These are phyloP conservation scores for Hafferia zeledoni DNA, from an alignment of 2,797 vertebrate species.

Conservation along the genomic window DNA sequence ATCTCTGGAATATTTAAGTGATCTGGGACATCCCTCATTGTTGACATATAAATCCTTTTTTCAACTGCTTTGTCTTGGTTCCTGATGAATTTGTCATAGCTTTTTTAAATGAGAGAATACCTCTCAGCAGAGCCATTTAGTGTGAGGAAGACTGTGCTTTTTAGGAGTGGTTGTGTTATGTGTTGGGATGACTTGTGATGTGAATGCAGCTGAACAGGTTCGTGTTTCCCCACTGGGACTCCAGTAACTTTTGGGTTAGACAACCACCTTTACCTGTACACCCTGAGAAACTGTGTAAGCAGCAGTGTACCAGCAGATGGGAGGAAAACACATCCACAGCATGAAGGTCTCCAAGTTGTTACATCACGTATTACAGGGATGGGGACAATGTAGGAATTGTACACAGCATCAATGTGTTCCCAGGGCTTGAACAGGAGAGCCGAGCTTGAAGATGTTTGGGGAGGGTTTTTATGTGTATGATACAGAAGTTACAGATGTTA, in stretches of 20 bases:
- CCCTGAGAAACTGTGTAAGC: neutral
- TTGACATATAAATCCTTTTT: neutral
- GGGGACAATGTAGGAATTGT: neutral
- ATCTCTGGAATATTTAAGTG: neutral
- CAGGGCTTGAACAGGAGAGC: neutral
- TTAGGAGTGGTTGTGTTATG: neutral
- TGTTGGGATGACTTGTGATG: neutral
- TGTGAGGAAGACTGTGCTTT: neutral
- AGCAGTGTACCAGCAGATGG: neutral
- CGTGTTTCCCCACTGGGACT: neutral
- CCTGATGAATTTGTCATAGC: neutral
- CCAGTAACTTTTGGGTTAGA: neutral
- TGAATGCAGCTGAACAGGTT: neutral
- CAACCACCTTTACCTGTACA: neutral
- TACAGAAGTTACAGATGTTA: neutral
- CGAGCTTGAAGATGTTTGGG: neutral
- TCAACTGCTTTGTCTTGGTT: neutral
- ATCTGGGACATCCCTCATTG: neutral
- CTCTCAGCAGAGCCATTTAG: neutral
- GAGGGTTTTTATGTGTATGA: neutral
- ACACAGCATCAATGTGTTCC: rapidly evolving
- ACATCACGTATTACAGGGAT: too few relatives aligned
- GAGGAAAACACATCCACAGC: neutral
- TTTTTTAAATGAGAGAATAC: neutral
- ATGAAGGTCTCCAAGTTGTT: neutral